Evolutionary conservation across 2,113 vertebrate genomes (phyloP), one percentile per base, ranked within the genome.

Genomic region (Rhipidura dahli): DNA sequence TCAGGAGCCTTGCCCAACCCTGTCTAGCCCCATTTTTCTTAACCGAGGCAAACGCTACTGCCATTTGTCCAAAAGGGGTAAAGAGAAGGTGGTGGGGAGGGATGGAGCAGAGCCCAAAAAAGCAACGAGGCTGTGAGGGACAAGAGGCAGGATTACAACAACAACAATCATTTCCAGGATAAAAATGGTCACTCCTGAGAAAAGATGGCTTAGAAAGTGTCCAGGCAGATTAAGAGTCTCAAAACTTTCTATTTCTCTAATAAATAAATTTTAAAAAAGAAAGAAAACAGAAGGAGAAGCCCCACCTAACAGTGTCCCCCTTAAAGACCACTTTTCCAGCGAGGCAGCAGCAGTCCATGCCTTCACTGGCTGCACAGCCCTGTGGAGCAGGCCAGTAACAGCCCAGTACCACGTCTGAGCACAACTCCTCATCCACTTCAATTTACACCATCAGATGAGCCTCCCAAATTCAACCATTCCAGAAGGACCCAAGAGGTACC

Each of bases 401-500:
- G n/a, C n/a, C n/a, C n/a, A n/a, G n/a, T n/a, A n/a, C n/a, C 6
- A 1, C 0, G 0, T 21, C 40, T 2, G 3, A 76, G 40, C 54
- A 53, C 42, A 57, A 5, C 35, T 59, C 49, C 6, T 6, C 8
- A 5, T 3, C 2, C 12, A 1, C 65, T 89, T 70, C 26, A 18
- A 6, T 7, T 39, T 20, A n/a, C 2, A 1, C 35, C 26, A 6
- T 11, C 39, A 11, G 16, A 23, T 1, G 0, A 80, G 33, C 35
- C 39, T 35, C 49, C 26, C 8, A 8, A 68, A 71, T 33, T 17
- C 14, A 63, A 4, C 13, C 42, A 27, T 8, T 51, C 42, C 44
- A 39, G 35, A 83, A 39, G 30, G 6, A 23, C 5, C 35, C 0
- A 1, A 45, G 47, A 81, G 13, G 9, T 12, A 24, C 9, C 7